Conservation (phyloP, 2,888 invertebrate species). For the Strigamia crassipes region DNA sequence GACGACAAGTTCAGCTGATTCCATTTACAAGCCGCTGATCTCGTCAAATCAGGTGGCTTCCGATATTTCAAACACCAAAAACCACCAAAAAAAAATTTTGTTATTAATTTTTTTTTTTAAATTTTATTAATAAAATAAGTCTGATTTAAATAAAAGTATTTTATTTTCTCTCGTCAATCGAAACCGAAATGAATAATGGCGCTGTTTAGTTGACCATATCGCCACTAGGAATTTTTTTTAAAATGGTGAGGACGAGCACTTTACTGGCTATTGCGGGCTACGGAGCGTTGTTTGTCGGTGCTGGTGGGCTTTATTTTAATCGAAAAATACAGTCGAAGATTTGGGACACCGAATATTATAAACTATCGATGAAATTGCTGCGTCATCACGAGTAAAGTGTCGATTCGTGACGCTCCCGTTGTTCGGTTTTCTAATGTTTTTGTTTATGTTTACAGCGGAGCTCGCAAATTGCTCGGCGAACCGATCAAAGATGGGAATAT, state of each 20-base stretch:
- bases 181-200: too few relatives aligned
- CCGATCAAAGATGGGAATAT: neutral
- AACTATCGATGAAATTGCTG: neutral
- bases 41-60: neutral
- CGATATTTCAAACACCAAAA: too few relatives aligned
- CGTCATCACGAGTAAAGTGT: neutral
- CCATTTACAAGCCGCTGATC: neutral
- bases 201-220: too few relatives aligned
- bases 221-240: too few relatives aligned
- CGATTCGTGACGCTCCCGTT: neutral
- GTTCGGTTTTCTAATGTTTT: neutral
- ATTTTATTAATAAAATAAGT: too few relatives aligned
- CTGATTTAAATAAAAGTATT: too few relatives aligned
- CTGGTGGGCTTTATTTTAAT: neutral
- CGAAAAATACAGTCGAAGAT: neutral
- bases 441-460: neutral
- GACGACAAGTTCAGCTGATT: neutral
- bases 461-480: neutral
- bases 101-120: too few relatives aligned
- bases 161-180: too few relatives aligned
- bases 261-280: neutral
- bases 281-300: neutral
- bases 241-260: neutral
- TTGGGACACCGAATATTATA: neutral
- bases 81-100: too few relatives aligned